Base-by-base conservation (phyloP, 2,888 invertebrate genomes). In the Ptilodon capucinus region DNA sequence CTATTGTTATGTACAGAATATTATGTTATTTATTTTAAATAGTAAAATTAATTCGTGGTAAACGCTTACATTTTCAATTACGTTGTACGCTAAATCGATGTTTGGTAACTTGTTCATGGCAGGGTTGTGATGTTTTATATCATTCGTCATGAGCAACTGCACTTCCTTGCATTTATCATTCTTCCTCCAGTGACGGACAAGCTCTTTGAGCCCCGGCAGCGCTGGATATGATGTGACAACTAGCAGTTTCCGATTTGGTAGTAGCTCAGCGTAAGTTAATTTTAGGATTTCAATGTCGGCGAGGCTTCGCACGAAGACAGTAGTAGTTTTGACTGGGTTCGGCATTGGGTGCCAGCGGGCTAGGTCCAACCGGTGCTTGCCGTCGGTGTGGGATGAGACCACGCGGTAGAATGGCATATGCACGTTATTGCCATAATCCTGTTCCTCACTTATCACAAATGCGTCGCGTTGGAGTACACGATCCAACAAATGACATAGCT, bases 21-120 rank as follows among this genome's bases (percentile, higher is more conserved):
- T n/a, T n/a, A n/a, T n/a, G n/a, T n/a, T n/a, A n/a, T n/a, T n/a
- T n/a, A n/a, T n/a, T n/a, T n/a, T n/a, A n/a, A n/a, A n/a, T n/a
- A n/a, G n/a, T n/a, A n/a, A n/a, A n/a, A n/a, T n/a, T n/a, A n/a
- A n/a, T n/a, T n/a, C n/a, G 2, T 17, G 4, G 9, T 18, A 18
- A 36, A 35, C 17, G 61, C 76, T 67, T 59, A 79, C 79, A 43
- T 76, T 55, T 40, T 69, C 48, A 1, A 76, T 44, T n/a, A 76
- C 60, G 30, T 67, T 78, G 40, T 63, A 71, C 0, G 70, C 70
- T 21, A 82, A 56, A 51, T 78, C 65, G 14, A 75, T 48, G 30
- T 75, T 63, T 0, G 79, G 74, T n/a, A 79, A 40, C 40, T 77
- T 57, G 21, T 68, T 69, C 18, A 76, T 42, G 19, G 44, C 47